Conservation (phyloP, 2,113 vertebrate genomes). For the Notothenia coriiceps region DNA sequence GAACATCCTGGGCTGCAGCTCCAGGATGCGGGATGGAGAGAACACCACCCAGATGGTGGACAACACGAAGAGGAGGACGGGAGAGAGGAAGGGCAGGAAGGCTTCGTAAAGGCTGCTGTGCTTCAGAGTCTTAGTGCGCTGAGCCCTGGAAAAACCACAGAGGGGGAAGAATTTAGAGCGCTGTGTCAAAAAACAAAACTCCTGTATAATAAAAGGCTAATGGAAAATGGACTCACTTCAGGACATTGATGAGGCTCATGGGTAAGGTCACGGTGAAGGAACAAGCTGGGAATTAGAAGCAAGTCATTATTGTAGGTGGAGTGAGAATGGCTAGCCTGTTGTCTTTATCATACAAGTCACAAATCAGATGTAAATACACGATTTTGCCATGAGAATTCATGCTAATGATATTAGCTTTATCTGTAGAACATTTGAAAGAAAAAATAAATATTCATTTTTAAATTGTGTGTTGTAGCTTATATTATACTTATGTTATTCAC, state of each 20-base stretch:
- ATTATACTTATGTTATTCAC: no score
- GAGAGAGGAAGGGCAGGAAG: constrained; percentile 93
- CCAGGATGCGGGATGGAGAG: constrained; percentile 90
- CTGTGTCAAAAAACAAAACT: not conserved
- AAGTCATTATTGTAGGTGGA: not conserved
- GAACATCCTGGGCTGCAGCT: constrained; percentile 91
- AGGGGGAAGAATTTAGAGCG: not conserved
- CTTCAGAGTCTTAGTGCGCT: constrained; percentile 91
- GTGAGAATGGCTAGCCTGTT: not conserved
- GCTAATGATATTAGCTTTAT: no score
- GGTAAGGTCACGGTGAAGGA: constrained; percentile 94
- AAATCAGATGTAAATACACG: no score
- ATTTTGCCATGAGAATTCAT: no score
- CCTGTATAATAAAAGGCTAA: accelerated
- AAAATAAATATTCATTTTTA: no score
- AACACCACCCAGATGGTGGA: constrained; percentile 89
- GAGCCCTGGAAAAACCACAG: constrained; percentile 82
- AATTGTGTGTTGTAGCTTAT: no score
- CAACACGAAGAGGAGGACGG: constrained; percentile 91
- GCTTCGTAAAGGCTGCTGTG: constrained; percentile 92
- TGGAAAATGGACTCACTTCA: constrained; percentile 86
- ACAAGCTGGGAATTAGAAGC: constrained; percentile 84
- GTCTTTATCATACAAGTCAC: no score
- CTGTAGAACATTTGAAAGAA: no score
- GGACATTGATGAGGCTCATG: constrained; percentile 96